Evolutionary conservation across 2,888 invertebrate species (phyloP).

Genomic region (Tortrix viridana): DNA sequence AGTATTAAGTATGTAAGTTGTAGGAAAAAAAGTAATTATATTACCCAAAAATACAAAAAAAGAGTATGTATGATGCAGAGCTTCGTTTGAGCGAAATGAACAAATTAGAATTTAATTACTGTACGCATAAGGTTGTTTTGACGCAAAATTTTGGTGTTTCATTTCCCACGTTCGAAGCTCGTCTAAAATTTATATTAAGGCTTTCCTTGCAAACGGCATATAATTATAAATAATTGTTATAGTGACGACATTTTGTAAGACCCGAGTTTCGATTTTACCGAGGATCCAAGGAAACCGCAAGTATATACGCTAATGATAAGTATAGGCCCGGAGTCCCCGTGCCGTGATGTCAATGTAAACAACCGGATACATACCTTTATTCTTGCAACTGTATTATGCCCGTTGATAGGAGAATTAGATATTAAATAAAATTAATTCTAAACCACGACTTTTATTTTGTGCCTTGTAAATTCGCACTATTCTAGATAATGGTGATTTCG

Average conservation of each 20-base stretch:
- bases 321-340: constrained; percentile 43
- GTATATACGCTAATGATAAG: constrained; percentile 32
- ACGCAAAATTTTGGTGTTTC: constrained; percentile 50
- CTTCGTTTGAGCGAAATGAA: constrained; percentile 71
- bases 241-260: constrained; percentile 36
- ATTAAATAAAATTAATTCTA: constrained; percentile 83
- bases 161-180: constrained; percentile 74
- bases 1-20: constrained; percentile 82
- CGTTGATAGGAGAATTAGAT: constrained; percentile 79
- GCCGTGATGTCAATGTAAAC: constrained; percentile 57
- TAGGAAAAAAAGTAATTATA: constrained; percentile 72
- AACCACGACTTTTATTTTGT: constrained; percentile 54
- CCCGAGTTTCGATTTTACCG: constrained; percentile 30
- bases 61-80: constrained; percentile 66
- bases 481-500: too few relatives aligned
- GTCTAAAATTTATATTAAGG: constrained; percentile 67
- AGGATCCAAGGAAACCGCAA: constrained; percentile 22
- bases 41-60: constrained; percentile 66
- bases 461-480: constrained; percentile 3
- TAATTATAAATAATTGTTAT: constrained; percentile 35
- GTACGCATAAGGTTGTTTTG: constrained; percentile 55
- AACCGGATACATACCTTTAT: constrained; percentile 67
- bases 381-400: constrained; percentile 81
- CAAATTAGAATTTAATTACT: constrained; percentile 41
- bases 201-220: constrained; percentile 64